Evolutionary conservation across 2,888 invertebrate species (phyloP).

Genomic region (Myopa testacea): DNA sequence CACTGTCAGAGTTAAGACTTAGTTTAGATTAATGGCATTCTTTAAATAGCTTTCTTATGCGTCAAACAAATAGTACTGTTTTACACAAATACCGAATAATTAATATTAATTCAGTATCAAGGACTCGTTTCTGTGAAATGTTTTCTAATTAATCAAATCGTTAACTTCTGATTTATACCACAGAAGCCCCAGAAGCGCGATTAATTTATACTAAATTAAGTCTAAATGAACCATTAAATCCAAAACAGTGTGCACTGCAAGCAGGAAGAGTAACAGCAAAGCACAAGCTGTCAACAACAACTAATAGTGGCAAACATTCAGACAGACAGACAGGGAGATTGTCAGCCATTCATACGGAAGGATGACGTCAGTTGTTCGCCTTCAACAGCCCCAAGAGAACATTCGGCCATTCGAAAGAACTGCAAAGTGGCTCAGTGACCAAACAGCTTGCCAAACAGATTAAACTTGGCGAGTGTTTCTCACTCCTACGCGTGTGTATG

Average conservation of each 20-base stretch:
- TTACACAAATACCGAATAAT: too few relatives aligned
- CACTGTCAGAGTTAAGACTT: too few relatives aligned
- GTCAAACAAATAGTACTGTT: too few relatives aligned
- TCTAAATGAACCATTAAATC: background rate
- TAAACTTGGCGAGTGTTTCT: constrained; percentile 12
- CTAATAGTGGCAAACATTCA: background rate
- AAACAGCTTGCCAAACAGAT: background rate
- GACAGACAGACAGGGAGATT: background rate
- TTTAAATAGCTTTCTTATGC: too few relatives aligned
- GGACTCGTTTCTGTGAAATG: background rate
- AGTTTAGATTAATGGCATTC: too few relatives aligned
- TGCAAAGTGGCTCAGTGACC: constrained; percentile 12
- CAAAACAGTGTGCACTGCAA: background rate
- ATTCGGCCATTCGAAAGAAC: background rate
- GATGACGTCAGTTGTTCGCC: constrained; percentile 16
- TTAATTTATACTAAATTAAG: constrained; percentile 25
- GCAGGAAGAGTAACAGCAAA: background rate
- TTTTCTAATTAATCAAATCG: background rate
- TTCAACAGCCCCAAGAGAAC: background rate
- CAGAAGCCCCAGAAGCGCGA: background rate
- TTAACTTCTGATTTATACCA: background rate
- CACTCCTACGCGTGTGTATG: background rate
- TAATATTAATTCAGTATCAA: too few relatives aligned
- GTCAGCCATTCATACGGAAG: background rate
- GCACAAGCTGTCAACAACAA: background rate